Base-by-base conservation (phyloP, 1,140 invertebrate genomes). In the Tyrophagus putrescentiae region DNA sequence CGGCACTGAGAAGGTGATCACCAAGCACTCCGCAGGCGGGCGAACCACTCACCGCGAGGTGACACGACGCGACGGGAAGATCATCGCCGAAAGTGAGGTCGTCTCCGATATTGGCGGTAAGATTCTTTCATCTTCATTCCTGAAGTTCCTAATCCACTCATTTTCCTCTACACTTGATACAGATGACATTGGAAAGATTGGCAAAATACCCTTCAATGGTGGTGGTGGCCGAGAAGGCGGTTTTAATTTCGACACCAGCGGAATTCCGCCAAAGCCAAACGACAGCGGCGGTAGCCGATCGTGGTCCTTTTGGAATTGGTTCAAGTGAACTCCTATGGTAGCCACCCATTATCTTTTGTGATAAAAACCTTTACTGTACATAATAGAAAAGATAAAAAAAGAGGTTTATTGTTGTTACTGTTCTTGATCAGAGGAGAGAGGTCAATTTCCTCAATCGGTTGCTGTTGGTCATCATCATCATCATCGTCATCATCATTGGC, bases 61-160 rank as follows among this genome's bases (percentile, higher is more conserved):
- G n/a, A 7, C n/a, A 1, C 13, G 25, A 31, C 32, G 39, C 32
- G 52, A 25, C 3, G 31, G 39, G 32, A 13, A 54, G 39, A 54
- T 54, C 39, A 27, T 54, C 4, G n/a, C 13, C 9, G 27, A 54
- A 27, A 54, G 39, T 9, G 28, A 54, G 39, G 25, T 54, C 27
- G 52, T 54, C 27, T 54, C 52, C 13, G 52, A 54, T 33, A 31
- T 54, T 33, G 27, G 27, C 32, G 52, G 28, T 54, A 32, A 54
- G 13, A 13, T 3, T 48, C 18, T 42, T 42, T 42, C 25, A 3
- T 3, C 25, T 42, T 42, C 4, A 42, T 42, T 42, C 6, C 25
- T 42, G 25, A 6, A n/a, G n/a, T n/a, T n/a, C n/a, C n/a, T n/a
- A n/a, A n/a, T n/a, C n/a, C n/a, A n/a, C n/a, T n/a, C n/a, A n/a